Percentiles rank a stretch among this genome's conserved stretches.
These are phyloP conservation scores for Rana temporaria DNA, from an alignment of 2,113 vertebrate genomes.

Conservation along the genomic window DNA sequence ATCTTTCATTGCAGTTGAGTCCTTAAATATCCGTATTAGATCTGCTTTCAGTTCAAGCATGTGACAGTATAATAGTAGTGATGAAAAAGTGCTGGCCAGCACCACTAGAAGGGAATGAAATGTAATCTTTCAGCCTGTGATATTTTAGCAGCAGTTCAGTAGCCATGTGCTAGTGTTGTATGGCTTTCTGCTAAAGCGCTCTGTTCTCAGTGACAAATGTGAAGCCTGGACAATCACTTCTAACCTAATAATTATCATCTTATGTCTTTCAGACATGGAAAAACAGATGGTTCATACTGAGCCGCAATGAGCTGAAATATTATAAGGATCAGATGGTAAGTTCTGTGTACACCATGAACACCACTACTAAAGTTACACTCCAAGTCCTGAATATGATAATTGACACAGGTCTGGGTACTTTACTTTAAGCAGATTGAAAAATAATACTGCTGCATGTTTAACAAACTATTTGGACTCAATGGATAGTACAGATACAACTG, in stretches of 20 bases:
- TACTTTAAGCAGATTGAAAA: too few species aligned
- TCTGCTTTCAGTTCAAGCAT: background rate
- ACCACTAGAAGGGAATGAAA: background rate
- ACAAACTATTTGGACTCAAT: too few species aligned
- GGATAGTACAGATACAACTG: too few species aligned
- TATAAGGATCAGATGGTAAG: conserved; percentile 92
- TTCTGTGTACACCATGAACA: background rate
- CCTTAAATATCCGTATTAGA: background rate
- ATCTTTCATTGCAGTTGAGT: background rate
- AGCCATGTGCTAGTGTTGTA: conserved; percentile 5
- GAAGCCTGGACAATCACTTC: background rate
- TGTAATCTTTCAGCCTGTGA: conserved; percentile 3
- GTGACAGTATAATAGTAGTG: conserved; percentile 15
- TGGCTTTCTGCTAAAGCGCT: background rate
- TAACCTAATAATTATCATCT: conserved; percentile 34
- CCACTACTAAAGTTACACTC: too few species aligned
- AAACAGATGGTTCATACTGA: conserved; percentile 95
- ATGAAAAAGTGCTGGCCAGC: conserved; percentile 8
- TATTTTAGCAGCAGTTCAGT: conserved; percentile 4
- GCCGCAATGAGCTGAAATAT: conserved; percentile 93
- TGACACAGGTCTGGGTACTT: too few species aligned
- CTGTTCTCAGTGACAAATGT: conserved; percentile 3
- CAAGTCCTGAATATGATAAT: too few species aligned
- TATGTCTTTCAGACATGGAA: conserved; percentile 87
- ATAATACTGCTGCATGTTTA: too few species aligned